Base-by-base conservation (phyloP, 2,113 vertebrate genomes). In the Oceanites oceanicus region DNA sequence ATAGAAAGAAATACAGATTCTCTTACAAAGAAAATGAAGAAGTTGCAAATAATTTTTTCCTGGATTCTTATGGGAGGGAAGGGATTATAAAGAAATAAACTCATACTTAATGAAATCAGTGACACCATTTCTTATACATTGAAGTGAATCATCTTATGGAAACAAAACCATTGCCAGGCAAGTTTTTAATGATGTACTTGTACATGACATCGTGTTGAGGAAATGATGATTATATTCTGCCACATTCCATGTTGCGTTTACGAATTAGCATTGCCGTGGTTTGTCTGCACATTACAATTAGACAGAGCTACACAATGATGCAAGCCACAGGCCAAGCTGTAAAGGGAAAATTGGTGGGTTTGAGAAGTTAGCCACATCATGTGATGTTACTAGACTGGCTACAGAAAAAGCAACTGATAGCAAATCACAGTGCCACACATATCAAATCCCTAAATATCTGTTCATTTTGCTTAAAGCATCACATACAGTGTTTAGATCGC, bases 391-490 rank as follows among this genome's bases (percentile, higher is more conserved):
- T 85, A 42, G 80, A 88, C 47, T 66, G 91, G 58, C 45, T 81
- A 96, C 75, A 23, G 90, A 80, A 84, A 76, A 63, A 88, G 67
- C 65, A 88, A 47, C 61, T n/a, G 53, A 84, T 47, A 94, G 58
- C 45, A 92, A 81, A 62, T 71, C 56, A 71, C 44, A 44, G 66
- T 17, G 73, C 44, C 61, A 77, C 32, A 72, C 52, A 26, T n/a
- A 81, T 99, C 98, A 99, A 95, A 99, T 99, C 38, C 99, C 99
- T 97, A 99, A 98, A 96, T 99, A 99, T 89, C 98, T 99, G 98
- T 99, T 99, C 99, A 99, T 99, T 98, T 99, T 99, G 66, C 98
- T 98, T 96, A 99, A 98, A 65, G 99, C 99, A 84, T 99, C 99
- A 50, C 99, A 99, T 95, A 99, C 99, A 1, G 99, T 99, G 97